Conservation (phyloP, 1,140 invertebrate genomes). For the Leucophenga varia region DNA sequence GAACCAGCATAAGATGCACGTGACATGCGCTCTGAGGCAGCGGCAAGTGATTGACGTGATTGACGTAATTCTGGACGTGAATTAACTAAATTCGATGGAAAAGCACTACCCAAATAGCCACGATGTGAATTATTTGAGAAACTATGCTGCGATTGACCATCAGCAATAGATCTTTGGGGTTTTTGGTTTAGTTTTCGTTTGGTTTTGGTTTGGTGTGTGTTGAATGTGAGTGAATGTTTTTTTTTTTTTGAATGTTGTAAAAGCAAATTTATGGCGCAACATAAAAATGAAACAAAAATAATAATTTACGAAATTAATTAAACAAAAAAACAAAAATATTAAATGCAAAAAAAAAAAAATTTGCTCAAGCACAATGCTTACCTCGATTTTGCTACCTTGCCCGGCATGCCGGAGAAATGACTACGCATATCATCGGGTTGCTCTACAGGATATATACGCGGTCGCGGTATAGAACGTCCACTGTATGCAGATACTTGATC, state of each 20-base stretch:
- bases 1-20: slow-evolving; percentile 66
- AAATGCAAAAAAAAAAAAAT: neutral
- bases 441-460: slow-evolving; percentile 75
- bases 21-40: slow-evolving; percentile 75
- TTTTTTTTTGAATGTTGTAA: slow-evolving; percentile 1
- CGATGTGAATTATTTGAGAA: slow-evolving; percentile 77
- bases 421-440: slow-evolving; percentile 70
- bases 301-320: neutral
- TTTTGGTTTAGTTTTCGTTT: slow-evolving; percentile 17
- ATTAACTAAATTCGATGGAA: slow-evolving; percentile 74
- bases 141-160: slow-evolving; percentile 83
- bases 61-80: slow-evolving; percentile 79
- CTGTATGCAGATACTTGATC: slow-evolving; percentile 92
- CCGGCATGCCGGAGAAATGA: slow-evolving; percentile 62
- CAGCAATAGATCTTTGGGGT: slow-evolving; percentile 66
- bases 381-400: slow-evolving; percentile 59
- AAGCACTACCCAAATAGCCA: slow-evolving; percentile 69
- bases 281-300: neutral
- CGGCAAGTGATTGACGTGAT: slow-evolving; percentile 77
- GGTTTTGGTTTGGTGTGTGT: neutral
- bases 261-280: slow-evolving; percentile 1
- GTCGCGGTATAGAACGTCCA: slow-evolving; percentile 82
- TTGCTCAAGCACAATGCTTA: slow-evolving; percentile 22
- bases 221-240: neutral
- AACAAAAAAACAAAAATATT: neutral